Base-by-base conservation (phyloP, 64 coral and sea anemone genomes). In the Stylophora pistillata region DNA sequence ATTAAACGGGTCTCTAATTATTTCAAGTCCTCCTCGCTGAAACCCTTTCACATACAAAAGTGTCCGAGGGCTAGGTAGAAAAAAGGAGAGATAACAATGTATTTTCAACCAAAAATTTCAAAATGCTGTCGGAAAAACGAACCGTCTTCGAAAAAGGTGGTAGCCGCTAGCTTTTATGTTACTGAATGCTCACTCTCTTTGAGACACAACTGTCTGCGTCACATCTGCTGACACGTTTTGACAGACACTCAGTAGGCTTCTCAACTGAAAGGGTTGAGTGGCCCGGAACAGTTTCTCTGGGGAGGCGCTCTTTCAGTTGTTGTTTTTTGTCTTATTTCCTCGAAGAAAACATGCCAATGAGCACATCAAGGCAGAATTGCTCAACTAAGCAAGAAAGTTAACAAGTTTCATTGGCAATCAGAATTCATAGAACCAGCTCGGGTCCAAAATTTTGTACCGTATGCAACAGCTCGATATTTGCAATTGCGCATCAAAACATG, bases 1-100 rank as follows among this genome's bases (percentile, higher is more conserved):
- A 84, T 84, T 84, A 14, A 53, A 27, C 80, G 18, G 80, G 52
- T 31, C 53, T 30, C 59, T 70, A 65, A 69, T 52, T 68, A 28
- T 69, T 33, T 32, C 25, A 58, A 47, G 37, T 47, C 37, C 37
- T 47, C 7, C 37, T 47, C 37, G 7, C 37, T 47, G 37, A 47
- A 47, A 47, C 37, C 37, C 7, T 47, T 47, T 47, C 37, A 47
- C 37, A 4, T 47, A 47, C 7, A 47, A 7, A 47, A 47, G 37
- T 47, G 37, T 47, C 37, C 0, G 7, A 47, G 37, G 1, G 37
- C 37, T 4, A 47, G 37, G 7, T 47, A 47, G 7, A 7, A 47
- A 47, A 47, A 47, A 7, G 7, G 37, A 47, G 37, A 47, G 37
- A 47, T 4, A 47, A 47, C n/a, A n/a, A n/a, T n/a, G n/a, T n/a